A percentile compares a stretch with the other conserved stretches of the same genome.
Conservation (phyloP, 2,797 vertebrate species). For the Sebastes oblongus region DNA sequence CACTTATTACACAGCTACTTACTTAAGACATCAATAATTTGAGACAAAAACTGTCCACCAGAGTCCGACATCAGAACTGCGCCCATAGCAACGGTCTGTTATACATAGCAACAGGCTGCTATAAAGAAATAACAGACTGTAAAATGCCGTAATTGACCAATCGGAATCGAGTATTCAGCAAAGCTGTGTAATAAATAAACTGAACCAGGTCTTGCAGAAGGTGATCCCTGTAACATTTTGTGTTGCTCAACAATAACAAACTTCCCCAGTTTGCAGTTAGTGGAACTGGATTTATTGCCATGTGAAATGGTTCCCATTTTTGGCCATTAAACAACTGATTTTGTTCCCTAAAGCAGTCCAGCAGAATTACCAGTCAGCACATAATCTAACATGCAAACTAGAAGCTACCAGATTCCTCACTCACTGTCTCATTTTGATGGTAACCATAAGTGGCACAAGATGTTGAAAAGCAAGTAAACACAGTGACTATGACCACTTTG, state of each 20-base stretch:
- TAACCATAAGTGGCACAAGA: background rate
- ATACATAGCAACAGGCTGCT: too few species aligned
- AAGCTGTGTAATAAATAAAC: background rate
- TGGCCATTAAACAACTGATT: background rate
- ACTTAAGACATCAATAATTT: too few species aligned
- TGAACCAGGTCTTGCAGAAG: background rate
- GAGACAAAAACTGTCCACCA: too few species aligned
- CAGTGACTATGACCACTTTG: background rate
- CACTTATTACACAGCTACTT: too few species aligned
- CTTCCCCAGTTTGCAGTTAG: constrained; percentile 4
- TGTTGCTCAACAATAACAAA: background rate
- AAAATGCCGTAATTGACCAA: too few species aligned
- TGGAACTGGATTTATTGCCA: background rate
- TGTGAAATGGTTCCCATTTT: constrained; percentile 10
- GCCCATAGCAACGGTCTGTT: too few species aligned
- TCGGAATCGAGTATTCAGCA: too few species aligned
- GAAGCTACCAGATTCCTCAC: background rate
- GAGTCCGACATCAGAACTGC: too few species aligned
- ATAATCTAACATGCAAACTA: background rate
- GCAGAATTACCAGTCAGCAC: background rate
- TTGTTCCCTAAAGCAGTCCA: background rate
- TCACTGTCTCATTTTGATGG: background rate
- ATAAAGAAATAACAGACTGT: too few species aligned
- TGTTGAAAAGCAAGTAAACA: background rate
- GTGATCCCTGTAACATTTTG: background rate